These are phyloP conservation scores for Nowickia ferox DNA, from an alignment of 2,888 invertebrate species.

Conservation along the genomic window DNA sequence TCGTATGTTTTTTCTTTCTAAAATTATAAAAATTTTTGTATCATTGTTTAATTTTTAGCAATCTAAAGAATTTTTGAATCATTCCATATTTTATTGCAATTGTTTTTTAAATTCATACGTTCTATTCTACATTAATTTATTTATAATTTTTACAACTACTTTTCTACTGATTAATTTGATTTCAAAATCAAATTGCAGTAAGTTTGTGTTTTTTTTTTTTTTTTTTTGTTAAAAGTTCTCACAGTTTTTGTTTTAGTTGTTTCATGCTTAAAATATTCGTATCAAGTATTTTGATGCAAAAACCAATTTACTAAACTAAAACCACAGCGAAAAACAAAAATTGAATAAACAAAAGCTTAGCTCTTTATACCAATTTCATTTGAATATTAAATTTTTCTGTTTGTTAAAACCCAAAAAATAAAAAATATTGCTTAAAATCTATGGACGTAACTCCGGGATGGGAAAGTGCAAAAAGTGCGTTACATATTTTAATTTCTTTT, in stretches of 20 bases:
- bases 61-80: neutral
- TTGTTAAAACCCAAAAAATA: conserved; percentile 24
- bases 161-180: conserved; percentile 32
- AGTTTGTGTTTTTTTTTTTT: neutral
- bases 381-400: neutral
- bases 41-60: neutral
- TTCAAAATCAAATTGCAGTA: conserved; percentile 42
- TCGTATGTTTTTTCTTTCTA: neutral
- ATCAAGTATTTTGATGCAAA: conserved; percentile 67
- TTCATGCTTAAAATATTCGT: conserved; percentile 42
- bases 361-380: conserved; percentile 55
- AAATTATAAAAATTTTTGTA: neutral
- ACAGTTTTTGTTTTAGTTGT: conserved; percentile 48
- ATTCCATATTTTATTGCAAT: neutral
- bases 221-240: conserved; percentile 45
- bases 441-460: conserved; percentile 84
- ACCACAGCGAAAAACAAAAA: conserved; percentile 14
- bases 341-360: conserved; percentile 59
- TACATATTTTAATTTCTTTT: conserved; percentile 73
- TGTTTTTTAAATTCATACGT: neutral
- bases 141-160: conserved; percentile 1
- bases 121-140: conserved; percentile 16
- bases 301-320: conserved; percentile 44
- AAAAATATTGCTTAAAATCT: conserved; percentile 79
- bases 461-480: conserved; percentile 83